Percentiles rank a stretch among this genome's conserved stretches.
phyloP scores from a whole-genome alignment of 2,797 vertebrate species.

The Eutrigla gurnardus region DNA sequence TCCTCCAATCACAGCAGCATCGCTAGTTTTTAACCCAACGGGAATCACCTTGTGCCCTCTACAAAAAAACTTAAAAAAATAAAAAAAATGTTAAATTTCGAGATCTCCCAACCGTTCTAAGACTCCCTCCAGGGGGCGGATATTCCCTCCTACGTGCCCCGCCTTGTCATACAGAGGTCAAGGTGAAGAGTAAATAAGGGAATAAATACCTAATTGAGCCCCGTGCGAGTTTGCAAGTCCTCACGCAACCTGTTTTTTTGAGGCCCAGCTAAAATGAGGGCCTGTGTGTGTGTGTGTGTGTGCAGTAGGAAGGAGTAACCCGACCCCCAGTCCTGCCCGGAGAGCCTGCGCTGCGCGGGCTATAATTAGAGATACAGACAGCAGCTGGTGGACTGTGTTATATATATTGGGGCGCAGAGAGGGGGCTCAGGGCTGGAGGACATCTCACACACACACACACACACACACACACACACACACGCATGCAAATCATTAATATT shows the following conservation, averaged over 20 bases:
- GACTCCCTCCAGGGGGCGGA: slow-evolving; percentile 23
- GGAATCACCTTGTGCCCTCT: slow-evolving; percentile 5
- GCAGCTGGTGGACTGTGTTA: slow-evolving; percentile 74
- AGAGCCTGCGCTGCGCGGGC: slow-evolving; percentile 66
- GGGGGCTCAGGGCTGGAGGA: slow-evolving; percentile 25
- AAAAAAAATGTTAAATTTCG: slow-evolving; percentile 29
- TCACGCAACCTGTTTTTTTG: slow-evolving; percentile 56
- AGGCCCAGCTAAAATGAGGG: slow-evolving; percentile 44
- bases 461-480: slow-evolving; percentile 12
- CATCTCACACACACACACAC: slow-evolving; percentile 26
- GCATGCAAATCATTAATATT: slow-evolving; percentile 7
- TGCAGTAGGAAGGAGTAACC: slow-evolving; percentile 69
- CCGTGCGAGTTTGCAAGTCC: slow-evolving; percentile 43
- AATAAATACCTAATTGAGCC: slow-evolving; percentile 54
- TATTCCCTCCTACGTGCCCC: slow-evolving; percentile 12
- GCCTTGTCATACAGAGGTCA: slow-evolving; percentile 50
- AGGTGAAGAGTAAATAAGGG: slow-evolving; percentile 58
- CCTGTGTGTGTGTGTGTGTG: slow-evolving; percentile 24
- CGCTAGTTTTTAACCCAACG: not conserved
- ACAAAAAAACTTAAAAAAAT: slow-evolving; percentile 15
- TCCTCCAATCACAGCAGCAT: not conserved
- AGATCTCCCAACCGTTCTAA: slow-evolving; percentile 11
- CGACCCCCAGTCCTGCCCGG: slow-evolving; percentile 74
- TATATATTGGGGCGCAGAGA: slow-evolving; percentile 68
- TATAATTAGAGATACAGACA: slow-evolving; percentile 80